Percentiles rank a stretch among this genome's conserved stretches.
Conservation (phyloP, 2,113 vertebrate genomes). For the Xiphophorus hellerii region DNA sequence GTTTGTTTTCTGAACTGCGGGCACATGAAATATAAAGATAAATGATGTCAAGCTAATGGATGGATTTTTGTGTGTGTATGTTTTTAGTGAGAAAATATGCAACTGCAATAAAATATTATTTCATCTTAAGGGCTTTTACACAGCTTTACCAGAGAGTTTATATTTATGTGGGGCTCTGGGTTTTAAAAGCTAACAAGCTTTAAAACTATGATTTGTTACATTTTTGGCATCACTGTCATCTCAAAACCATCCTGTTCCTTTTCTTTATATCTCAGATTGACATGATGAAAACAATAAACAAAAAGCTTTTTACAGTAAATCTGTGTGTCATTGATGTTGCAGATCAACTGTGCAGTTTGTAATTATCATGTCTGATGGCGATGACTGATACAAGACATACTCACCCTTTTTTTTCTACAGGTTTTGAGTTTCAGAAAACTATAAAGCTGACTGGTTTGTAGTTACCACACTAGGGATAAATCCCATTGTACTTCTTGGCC, state of each 20-base stretch:
- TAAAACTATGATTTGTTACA: slow-evolving; percentile 4
- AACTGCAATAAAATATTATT: background rate
- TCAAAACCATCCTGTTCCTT: slow-evolving; percentile 28
- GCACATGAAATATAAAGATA: no score
- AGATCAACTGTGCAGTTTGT: background rate
- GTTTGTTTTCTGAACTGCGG: no score
- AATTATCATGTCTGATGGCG: background rate
- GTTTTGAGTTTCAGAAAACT: background rate
- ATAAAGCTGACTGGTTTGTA: background rate
- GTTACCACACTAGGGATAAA: background rate
- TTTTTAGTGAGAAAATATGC: background rate
- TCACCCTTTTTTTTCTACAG: background rate
- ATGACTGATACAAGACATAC: background rate
- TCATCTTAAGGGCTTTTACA: background rate
- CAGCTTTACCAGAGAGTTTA: background rate
- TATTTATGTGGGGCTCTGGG: background rate
- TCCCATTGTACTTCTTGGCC: background rate
- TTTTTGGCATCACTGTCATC: slow-evolving; percentile 15
- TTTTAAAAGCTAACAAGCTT: slow-evolving; percentile 16
- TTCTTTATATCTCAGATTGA: slow-evolving; percentile 46
- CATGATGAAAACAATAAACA: background rate
- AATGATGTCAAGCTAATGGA: no score
- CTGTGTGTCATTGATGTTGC: background rate
- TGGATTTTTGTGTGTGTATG: no score
- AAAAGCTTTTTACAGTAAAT: background rate